Conservation (phyloP, 2,888 invertebrate genomes). For the Idaea biselata region DNA sequence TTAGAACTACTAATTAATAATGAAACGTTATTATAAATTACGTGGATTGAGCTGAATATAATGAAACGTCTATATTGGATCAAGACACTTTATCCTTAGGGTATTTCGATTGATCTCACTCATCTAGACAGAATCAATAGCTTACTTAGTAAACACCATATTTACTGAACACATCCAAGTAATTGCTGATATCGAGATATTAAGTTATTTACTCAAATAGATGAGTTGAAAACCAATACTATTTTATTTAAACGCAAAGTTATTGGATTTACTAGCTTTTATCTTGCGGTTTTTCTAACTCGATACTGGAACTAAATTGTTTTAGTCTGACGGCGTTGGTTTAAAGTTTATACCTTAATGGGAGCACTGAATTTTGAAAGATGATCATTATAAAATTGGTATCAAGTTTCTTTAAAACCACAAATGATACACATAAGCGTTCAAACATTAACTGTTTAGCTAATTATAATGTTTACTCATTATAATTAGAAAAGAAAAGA, state of each 20-base stretch:
- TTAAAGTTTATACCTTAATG: neutral
- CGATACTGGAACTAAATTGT: neutral
- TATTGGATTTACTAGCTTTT: neutral
- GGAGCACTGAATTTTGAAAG: too few relatives aligned
- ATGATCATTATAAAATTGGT: too few relatives aligned
- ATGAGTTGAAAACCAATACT: neutral
- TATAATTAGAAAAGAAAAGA: neutral
- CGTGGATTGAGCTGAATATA: neutral
- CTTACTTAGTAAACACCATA: neutral
- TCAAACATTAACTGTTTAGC: too few relatives aligned
- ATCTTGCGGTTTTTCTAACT: neutral
- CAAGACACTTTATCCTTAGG: neutral
- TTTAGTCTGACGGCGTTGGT: neutral
- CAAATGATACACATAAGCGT: too few relatives aligned
- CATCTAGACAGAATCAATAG: neutral
- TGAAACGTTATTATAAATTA: neutral
- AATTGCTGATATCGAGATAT: neutral
- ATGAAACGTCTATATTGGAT: slow-evolving; percentile 1
- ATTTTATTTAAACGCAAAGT: neutral
- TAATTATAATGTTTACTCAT: too few relatives aligned
- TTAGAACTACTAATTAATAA: neutral
- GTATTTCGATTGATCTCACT: neutral
- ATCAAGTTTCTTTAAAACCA: too few relatives aligned
- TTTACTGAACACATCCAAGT: neutral
- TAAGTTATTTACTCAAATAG: neutral